Evolutionary conservation across 2,888 invertebrate genomes (phyloP).

Genomic region (Ophioninae sp.): DNA sequence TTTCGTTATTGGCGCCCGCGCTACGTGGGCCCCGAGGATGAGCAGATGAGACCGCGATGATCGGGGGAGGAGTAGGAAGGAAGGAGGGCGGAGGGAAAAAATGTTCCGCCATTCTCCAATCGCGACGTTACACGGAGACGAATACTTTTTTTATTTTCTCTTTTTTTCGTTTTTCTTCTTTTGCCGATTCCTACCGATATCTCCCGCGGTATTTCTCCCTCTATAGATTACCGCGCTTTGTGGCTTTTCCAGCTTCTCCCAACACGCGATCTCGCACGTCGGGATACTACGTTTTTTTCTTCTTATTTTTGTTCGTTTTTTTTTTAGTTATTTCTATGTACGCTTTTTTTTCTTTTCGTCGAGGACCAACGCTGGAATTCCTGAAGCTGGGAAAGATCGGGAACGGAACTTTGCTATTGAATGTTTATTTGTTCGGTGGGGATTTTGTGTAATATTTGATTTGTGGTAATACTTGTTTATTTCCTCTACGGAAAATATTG

Average conservation of each 20-base stretch:
- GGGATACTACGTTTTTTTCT: not conserved
- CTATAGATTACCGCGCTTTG: conserved; percentile 3
- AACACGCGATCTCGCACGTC: not conserved
- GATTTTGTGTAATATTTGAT: no score
- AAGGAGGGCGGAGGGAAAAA: conserved; percentile 15
- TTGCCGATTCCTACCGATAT: conserved; percentile 15
- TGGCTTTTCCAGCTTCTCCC: not conserved
- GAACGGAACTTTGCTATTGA: no score
- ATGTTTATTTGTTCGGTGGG: no score
- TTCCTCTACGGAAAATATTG: no score
- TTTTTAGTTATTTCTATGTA: not conserved
- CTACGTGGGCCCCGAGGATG: conserved; percentile 4
- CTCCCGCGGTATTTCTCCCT: conserved; percentile 26
- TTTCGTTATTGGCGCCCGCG: conserved; percentile 37
- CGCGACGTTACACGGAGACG: conserved; percentile 1
- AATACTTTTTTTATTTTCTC: not conserved
- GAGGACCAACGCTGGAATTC: not conserved
- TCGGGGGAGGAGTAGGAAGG: conserved; percentile 12
- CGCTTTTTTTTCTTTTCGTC: not conserved
- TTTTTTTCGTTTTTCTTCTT: conserved; percentile 5
- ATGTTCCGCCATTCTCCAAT: conserved; percentile 27
- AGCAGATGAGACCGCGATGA: conserved; percentile 3
- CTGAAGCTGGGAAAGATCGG: no score
- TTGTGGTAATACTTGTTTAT: no score
- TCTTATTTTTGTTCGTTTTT: not conserved